Evolutionary conservation across 2,797 vertebrate genomes (phyloP).

Genomic region (Enoplosus armatus): DNA sequence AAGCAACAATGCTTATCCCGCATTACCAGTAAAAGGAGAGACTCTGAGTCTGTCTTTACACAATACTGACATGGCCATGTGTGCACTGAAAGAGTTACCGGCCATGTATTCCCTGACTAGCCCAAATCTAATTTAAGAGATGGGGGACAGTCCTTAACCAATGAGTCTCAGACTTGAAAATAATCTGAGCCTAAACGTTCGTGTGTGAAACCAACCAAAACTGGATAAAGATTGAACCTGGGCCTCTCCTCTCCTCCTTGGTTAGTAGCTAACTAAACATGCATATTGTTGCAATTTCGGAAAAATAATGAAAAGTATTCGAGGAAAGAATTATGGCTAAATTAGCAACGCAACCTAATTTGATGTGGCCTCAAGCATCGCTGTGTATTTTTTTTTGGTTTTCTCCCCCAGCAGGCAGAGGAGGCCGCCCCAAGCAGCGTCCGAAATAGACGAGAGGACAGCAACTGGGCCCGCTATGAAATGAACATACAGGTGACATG

Average conservation of each 20-base stretch:
- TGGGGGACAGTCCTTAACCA: background rate
- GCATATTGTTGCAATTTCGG: background rate
- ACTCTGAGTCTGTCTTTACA: background rate
- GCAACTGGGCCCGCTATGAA: conserved; percentile 34
- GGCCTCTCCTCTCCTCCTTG: background rate
- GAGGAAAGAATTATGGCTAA: background rate
- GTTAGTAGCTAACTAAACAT: background rate
- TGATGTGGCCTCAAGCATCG: background rate
- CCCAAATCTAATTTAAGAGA: background rate
- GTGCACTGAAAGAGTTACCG: background rate
- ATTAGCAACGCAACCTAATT: background rate
- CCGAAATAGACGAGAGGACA: conserved; percentile 29
- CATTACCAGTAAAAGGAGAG: background rate
- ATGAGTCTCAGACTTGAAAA: background rate
- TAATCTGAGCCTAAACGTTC: background rate
- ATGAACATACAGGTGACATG: conserved; percentile 34
- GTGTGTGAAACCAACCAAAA: background rate
- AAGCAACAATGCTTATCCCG: background rate
- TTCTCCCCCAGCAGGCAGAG: conserved; percentile 52
- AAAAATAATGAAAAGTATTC: background rate
- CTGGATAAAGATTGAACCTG: background rate
- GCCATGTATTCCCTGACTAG: background rate
- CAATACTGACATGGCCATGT: background rate
- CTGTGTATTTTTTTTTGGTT: conserved; percentile 35
- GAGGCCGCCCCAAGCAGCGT: conserved; percentile 20